Conservation (phyloP, 2,888 invertebrate species). For the Drosophila engyochracea region DNA sequence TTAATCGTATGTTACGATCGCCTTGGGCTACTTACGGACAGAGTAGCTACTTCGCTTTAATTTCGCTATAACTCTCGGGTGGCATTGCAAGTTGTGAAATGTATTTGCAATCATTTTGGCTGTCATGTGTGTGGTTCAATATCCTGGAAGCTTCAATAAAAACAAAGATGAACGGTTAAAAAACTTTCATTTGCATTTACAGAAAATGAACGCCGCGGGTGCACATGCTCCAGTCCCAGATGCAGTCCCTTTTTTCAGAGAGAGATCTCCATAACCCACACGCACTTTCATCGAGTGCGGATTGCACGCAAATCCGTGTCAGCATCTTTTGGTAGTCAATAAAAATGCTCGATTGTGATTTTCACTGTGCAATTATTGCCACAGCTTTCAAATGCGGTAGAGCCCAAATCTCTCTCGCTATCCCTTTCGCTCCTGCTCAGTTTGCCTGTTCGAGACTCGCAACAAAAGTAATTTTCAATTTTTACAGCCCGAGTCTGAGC, state of each 20-base stretch:
- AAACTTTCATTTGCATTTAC: conserved; percentile 66
- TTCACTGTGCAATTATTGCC: conserved; percentile 76
- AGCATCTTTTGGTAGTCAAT: conserved; percentile 49
- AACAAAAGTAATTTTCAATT: conserved; percentile 76
- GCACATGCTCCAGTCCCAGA: conserved; percentile 40
- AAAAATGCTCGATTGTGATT: conserved; percentile 77
- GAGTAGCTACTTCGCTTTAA: not conserved
- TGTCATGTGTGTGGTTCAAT: conserved; percentile 35
- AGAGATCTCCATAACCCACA: conserved; percentile 57
- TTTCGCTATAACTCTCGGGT: conserved; percentile 33
- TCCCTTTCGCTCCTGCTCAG: not conserved
- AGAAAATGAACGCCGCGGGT: conserved; percentile 64
- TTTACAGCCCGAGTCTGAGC: conserved; percentile 64
- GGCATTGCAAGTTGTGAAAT: conserved; percentile 54
- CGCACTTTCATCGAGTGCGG: conserved; percentile 69
- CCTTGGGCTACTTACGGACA: not conserved
- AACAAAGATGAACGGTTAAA: conserved; percentile 14
- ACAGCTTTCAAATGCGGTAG: conserved; percentile 76
- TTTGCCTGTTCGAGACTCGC: not conserved
- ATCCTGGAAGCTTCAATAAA: conserved; percentile 42
- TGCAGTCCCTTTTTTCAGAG: conserved; percentile 12
- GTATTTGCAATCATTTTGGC: conserved; percentile 53
- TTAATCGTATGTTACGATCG: conserved; percentile 12
- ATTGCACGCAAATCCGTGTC: conserved; percentile 57
- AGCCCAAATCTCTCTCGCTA: conserved; percentile 30